phyloP scores from a whole-genome alignment of 1,140 invertebrate genomes.

The Leptinotarsa undecemlineata region DNA sequence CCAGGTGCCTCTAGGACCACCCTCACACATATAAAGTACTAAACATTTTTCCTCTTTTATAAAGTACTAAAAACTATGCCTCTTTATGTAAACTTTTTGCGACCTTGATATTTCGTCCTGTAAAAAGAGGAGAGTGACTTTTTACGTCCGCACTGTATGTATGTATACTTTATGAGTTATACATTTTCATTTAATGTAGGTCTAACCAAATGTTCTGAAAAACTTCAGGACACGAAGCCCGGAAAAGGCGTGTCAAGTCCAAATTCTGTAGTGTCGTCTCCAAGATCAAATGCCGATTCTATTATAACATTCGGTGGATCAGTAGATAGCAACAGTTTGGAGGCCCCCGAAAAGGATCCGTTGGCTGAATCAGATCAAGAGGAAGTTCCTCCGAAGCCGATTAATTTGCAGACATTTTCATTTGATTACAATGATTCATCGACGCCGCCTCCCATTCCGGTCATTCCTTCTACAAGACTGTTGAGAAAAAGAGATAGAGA shows the following conservation, averaged over 20 bases:
- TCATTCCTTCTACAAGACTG: conserved; percentile 29
- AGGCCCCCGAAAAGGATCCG: conserved; percentile 31
- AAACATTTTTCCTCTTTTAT: no score
- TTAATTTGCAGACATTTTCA: conserved; percentile 28
- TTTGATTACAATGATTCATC: conserved; percentile 54
- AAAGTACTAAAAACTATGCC: no score
- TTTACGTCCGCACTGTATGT: no score
- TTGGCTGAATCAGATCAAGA: conserved; percentile 36
- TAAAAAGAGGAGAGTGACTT: no score
- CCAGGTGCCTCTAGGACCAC: no score
- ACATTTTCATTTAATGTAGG: no score
- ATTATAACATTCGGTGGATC: conserved; percentile 14
- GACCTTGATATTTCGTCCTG: no score
- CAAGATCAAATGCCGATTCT: conserved; percentile 11
- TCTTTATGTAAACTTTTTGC: no score
- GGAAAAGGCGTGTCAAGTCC: conserved; percentile 37
- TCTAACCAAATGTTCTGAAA: no score
- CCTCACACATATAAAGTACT: no score
- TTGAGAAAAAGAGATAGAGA: conserved; percentile 40
- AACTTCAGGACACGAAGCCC: conserved; percentile 16
- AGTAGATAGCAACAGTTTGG: conserved; percentile 12
- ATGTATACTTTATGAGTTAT: no score
- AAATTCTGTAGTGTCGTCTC: conserved; percentile 14
- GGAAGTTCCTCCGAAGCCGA: conserved; percentile 5
- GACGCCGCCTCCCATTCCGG: conserved; percentile 40